Evolutionary conservation across 2,888 invertebrate genomes (phyloP).

Genomic region (Belgica antarctica): DNA sequence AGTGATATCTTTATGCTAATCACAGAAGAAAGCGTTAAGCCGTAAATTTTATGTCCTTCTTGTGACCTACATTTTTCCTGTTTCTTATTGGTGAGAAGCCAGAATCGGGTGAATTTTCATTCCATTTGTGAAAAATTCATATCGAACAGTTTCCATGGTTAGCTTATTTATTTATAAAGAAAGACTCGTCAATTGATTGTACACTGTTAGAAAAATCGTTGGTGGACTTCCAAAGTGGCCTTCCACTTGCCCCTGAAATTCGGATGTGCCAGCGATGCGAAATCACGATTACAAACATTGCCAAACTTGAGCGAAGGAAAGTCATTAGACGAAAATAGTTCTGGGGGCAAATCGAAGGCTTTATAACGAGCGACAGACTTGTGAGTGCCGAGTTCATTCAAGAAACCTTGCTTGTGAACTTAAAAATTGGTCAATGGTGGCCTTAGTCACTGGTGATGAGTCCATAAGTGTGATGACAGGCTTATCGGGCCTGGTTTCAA

Average conservation of each 20-base stretch:
- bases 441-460: too few relatives aligned
- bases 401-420: too few relatives aligned
- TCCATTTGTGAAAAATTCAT: neutral
- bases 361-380: too few relatives aligned
- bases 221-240: neutral
- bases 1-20: too few relatives aligned
- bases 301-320: neutral
- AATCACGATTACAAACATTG: neutral
- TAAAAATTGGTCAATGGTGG: too few relatives aligned
- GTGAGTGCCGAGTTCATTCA: too few relatives aligned
- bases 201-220: neutral
- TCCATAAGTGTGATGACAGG: too few relatives aligned
- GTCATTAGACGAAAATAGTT: neutral
- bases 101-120: conserved; percentile 10
- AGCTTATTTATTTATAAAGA: conserved; percentile 4
- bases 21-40: too few relatives aligned
- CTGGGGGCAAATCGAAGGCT: neutral
- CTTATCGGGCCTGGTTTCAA: too few relatives aligned
- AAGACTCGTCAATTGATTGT: neutral
- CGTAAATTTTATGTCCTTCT: neutral
- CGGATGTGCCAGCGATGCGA: neutral
- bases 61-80: conserved; percentile 1
- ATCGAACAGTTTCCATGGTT: neutral
- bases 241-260: neutral
- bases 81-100: neutral